These are phyloP conservation scores for Pandemis corylana DNA, from an alignment of 2,888 invertebrate genomes.

Conservation along the genomic window DNA sequence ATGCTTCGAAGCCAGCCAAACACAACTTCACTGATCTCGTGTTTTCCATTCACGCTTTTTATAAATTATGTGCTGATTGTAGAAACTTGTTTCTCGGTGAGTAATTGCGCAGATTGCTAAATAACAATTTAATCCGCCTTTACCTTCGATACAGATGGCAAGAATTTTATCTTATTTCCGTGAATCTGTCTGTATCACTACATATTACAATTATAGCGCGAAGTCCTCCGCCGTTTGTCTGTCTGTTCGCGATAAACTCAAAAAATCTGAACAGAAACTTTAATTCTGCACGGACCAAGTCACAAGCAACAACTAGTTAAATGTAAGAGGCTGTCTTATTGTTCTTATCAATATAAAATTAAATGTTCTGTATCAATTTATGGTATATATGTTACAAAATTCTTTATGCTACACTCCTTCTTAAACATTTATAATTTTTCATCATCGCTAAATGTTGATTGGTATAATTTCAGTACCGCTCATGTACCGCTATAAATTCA, in stretches of 20 bases:
- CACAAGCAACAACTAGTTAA: too few species aligned
- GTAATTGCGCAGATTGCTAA: background rate
- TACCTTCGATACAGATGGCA: background rate
- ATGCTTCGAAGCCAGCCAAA: background rate
- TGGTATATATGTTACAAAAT: too few species aligned
- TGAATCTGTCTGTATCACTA: too few species aligned
- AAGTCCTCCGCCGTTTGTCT: too few species aligned
- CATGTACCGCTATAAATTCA: background rate
- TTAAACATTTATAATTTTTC: background rate
- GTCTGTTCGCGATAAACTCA: too few species aligned
- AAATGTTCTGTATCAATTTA: too few species aligned
- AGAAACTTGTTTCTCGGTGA: constrained; percentile 9
- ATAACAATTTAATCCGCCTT: background rate
- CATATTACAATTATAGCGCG: too few species aligned
- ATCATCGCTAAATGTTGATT: background rate
- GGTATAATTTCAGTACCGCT: background rate
- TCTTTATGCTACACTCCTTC: too few species aligned
- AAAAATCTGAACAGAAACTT: too few species aligned
- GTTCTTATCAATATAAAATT: too few species aligned
- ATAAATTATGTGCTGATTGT: constrained; percentile 28
- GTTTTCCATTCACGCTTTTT: constrained; percentile 30
- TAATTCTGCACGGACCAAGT: too few species aligned
- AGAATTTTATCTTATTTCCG: background rate
- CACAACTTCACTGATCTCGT: constrained; percentile 21
- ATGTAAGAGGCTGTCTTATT: too few species aligned